Conservation (phyloP, 2,113 vertebrate species). For the Sphaerodactylus townsendi region DNA sequence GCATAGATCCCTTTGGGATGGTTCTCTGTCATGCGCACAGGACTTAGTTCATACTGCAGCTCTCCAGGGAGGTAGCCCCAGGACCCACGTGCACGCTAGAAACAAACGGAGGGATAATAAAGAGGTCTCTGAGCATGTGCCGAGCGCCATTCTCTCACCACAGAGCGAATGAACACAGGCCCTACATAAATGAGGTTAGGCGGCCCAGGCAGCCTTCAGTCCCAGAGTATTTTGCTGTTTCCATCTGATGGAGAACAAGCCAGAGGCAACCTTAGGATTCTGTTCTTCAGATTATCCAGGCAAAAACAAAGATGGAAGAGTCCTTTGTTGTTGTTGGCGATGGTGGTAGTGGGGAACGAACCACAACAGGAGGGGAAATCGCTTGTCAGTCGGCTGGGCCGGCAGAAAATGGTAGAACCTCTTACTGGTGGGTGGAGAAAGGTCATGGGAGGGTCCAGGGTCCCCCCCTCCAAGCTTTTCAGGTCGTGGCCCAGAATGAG, state of each 20-base stretch:
- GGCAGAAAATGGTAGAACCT: background rate
- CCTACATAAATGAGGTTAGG: background rate
- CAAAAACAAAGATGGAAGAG: background rate
- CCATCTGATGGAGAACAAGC: background rate
- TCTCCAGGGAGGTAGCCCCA: no score
- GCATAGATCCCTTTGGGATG: background rate
- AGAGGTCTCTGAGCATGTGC: background rate
- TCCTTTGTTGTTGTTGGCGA: background rate
- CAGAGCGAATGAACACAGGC: background rate
- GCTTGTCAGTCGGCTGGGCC: background rate
- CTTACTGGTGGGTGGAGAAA: background rate
- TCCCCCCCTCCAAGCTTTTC: no score
- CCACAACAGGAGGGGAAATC: background rate
- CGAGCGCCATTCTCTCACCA: no score
- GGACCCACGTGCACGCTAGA: background rate
- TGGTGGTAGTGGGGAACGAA: background rate
- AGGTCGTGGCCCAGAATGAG: no score
- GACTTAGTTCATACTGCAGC: background rate
- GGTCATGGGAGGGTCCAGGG: background rate
- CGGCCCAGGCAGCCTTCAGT: background rate
- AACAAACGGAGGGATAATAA: background rate
- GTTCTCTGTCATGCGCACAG: no score
- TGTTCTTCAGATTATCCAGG: background rate
- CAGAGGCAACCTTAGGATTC: no score
- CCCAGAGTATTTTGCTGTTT: background rate